Percentiles rank a stretch among this genome's conserved stretches.
phyloP scores from a whole-genome alignment of 2,113 vertebrate genomes.

The Albula goreensis region DNA sequence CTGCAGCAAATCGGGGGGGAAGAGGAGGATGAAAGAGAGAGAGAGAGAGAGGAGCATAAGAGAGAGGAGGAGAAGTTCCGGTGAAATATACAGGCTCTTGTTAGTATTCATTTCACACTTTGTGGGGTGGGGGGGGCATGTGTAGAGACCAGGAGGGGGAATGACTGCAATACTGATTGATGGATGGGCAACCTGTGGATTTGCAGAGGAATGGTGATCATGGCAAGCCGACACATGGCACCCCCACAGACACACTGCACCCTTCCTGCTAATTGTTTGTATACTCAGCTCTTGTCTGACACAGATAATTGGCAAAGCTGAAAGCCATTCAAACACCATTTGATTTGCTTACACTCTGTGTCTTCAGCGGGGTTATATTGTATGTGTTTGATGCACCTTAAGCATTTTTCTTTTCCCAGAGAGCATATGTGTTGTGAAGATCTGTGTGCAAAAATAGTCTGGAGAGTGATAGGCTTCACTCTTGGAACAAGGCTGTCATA shows the following conservation, averaged over 20 bases:
- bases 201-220: background rate
- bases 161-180: slow-evolving; percentile 5
- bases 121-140: background rate
- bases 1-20: slow-evolving; percentile 47
- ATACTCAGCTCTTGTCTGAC: background rate
- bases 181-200: background rate
- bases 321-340: background rate
- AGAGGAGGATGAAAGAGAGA: background rate
- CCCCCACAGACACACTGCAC: background rate
- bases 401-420: slow-evolving; percentile 6
- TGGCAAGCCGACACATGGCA: background rate
- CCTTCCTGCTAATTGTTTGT: background rate
- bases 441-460: slow-evolving; percentile 6
- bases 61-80: background rate
- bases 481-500: background rate
- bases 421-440: background rate
- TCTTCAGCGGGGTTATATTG: background rate
- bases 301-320: background rate
- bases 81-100: background rate
- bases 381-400: background rate
- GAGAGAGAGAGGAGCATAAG: background rate
- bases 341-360: background rate
- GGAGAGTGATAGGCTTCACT: background rate
- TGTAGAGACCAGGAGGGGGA: background rate
- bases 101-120: background rate